Conservation (phyloP, 37 sponge, comb jelly and placozoan genomes). For the Spongilla lacustris region DNA sequence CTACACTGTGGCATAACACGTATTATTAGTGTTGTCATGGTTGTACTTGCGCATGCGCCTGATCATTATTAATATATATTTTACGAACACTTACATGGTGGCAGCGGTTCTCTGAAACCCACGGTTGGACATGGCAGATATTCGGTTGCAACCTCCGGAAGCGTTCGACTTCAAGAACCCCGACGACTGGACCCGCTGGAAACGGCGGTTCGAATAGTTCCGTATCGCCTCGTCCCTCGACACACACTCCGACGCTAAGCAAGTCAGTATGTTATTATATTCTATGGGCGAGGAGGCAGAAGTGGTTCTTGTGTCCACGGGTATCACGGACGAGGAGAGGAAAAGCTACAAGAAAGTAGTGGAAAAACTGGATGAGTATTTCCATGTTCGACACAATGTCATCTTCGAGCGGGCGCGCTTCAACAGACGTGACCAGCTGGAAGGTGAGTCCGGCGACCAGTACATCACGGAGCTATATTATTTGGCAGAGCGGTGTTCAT, state of each 20-base stretch:
- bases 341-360: slow-evolving; percentile 18
- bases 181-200: slow-evolving; percentile 30
- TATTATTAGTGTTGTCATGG: not conserved
- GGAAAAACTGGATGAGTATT: slow-evolving; percentile 21
- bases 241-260: not conserved
- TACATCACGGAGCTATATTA: slow-evolving; percentile 17
- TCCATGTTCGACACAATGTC: slow-evolving; percentile 5
- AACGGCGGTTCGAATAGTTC: slow-evolving; percentile 21
- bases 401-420: slow-evolving; percentile 9
- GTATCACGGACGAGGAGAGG: slow-evolving; percentile 15
- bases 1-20: not conserved
- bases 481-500: slow-evolving; percentile 1
- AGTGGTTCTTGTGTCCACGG: slow-evolving; percentile 5
- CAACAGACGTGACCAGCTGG: slow-evolving; percentile 15
- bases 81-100: slow-evolving; percentile 21
- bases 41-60: slow-evolving; percentile 18
- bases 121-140: slow-evolving; percentile 10
- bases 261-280: slow-evolving; percentile 35
- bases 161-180: slow-evolving; percentile 22
- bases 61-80: not conserved
- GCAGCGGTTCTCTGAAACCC: slow-evolving; percentile 15
- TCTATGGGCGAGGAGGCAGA: slow-evolving; percentile 40
- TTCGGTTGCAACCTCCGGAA: slow-evolving; percentile 15
- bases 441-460: slow-evolving; percentile 23
- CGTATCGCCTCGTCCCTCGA: slow-evolving; percentile 13